Percentiles rank a stretch among this genome's conserved stretches.
Conservation (phyloP, 2,113 vertebrate genomes). For the Gadus chalcogrammus region DNA sequence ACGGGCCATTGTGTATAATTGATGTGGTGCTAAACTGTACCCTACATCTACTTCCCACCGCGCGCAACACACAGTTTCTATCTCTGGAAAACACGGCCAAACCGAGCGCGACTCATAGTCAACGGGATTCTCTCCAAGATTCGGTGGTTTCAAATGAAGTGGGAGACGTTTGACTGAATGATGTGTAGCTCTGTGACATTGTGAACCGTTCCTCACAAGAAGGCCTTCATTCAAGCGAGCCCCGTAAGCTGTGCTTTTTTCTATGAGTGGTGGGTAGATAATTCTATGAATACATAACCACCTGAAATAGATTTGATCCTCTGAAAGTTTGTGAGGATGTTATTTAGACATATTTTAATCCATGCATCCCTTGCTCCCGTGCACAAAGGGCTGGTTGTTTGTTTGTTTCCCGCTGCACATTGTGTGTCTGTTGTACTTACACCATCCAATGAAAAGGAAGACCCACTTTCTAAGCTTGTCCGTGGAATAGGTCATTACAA, state of each 20-base stretch:
- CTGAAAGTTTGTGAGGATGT: not conserved
- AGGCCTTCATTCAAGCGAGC: no score
- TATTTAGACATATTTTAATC: not conserved
- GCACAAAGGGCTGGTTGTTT: not conserved
- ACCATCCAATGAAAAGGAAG: constrained; percentile 98
- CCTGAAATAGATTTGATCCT: no score
- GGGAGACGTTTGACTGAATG: no score
- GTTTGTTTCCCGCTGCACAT: not conserved
- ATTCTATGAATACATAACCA: no score
- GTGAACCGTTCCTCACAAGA: no score
- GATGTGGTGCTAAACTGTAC: constrained; percentile 10
- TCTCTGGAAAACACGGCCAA: not conserved
- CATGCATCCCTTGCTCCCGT: not conserved
- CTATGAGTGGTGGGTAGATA: no score
- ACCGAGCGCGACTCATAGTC: no score
- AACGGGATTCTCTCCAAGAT: no score
- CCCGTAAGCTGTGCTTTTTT: no score
- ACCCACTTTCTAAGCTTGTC: constrained; percentile 94
- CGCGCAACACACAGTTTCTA: constrained; percentile 1
- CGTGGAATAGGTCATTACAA: constrained; percentile 98
- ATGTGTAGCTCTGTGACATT: no score
- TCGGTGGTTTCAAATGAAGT: no score
- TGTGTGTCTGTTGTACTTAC: constrained; percentile 73
- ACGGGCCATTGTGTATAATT: constrained; percentile 30
- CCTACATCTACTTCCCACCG: constrained; percentile 10